Evolutionary conservation across 2,888 invertebrate genomes (phyloP).

Genomic region (Brachyopa scutellaris): DNA sequence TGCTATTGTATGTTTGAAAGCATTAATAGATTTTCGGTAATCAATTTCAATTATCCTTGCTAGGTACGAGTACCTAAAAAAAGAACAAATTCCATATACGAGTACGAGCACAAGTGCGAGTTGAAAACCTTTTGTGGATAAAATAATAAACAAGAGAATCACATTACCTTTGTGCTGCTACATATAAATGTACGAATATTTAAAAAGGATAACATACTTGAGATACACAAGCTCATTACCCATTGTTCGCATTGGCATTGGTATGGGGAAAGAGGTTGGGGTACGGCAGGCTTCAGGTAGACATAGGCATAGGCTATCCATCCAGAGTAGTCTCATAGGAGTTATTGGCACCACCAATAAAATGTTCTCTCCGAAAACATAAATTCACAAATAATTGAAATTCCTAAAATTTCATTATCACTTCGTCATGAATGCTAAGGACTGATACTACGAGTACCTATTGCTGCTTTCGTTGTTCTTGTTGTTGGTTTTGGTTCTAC

Average conservation of each 20-base stretch:
- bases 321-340: slow-evolving; percentile 27
- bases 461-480: no score
- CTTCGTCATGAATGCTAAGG: slow-evolving; percentile 38
- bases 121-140: not conserved
- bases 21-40: slow-evolving; percentile 16
- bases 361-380: slow-evolving; percentile 38
- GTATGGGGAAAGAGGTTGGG: no score
- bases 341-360: slow-evolving; percentile 47
- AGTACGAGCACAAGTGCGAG: no score
- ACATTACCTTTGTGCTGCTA: slow-evolving; percentile 8
- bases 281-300: no score
- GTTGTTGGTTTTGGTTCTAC: not conserved
- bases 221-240: not conserved
- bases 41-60: slow-evolving; percentile 18
- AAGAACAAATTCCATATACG: no score
- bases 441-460: no score
- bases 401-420: slow-evolving; percentile 57
- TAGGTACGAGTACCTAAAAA: no score
- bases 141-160: slow-evolving; percentile 9
- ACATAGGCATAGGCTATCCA: no score
- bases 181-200: not conserved
- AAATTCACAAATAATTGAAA: slow-evolving; percentile 59
- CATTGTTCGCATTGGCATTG: no score
- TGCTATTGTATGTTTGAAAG: slow-evolving; percentile 1
- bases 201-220: not conserved